Conservation (phyloP, 2,113 vertebrate genomes). For the Vicugna pacos region DNA sequence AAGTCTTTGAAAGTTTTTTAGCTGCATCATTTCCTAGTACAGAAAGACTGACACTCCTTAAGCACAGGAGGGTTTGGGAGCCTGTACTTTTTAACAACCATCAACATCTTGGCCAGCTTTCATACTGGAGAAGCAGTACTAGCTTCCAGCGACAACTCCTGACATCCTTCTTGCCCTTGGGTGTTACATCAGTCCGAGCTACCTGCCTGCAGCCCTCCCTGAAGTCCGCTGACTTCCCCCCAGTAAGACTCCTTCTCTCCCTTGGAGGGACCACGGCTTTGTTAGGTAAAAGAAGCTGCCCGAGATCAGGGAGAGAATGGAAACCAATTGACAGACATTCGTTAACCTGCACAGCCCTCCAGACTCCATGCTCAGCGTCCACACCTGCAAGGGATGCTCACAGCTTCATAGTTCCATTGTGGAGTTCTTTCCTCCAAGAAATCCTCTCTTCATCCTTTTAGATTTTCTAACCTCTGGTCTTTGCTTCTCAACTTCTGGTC, state of each 20-base stretch:
- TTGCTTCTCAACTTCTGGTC: slow-evolving; percentile 11
- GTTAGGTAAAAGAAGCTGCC: background rate
- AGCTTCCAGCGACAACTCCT: background rate
- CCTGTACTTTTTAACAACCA: background rate
- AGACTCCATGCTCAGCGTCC: background rate
- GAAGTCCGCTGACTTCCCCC: background rate
- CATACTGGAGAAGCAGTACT: background rate
- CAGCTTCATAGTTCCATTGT: background rate
- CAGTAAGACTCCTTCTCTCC: background rate
- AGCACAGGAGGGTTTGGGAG: background rate
- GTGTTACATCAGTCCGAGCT: background rate
- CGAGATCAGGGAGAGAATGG: background rate
- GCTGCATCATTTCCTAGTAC: background rate
- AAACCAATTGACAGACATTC: background rate
- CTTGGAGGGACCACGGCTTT: background rate
- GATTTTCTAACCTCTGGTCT: slow-evolving; percentile 37
- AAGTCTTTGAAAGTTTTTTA: background rate
- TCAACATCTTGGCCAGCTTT: background rate
- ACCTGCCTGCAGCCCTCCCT: background rate
- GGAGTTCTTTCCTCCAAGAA: background rate
- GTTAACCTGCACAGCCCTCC: background rate
- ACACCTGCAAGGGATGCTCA: background rate
- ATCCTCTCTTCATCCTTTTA: background rate
- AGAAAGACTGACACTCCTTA: slow-evolving; percentile 3
- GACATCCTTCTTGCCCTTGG: background rate